Base-by-base conservation (phyloP, 2,113 vertebrate species). In the Nycticorax nycticorax region DNA sequence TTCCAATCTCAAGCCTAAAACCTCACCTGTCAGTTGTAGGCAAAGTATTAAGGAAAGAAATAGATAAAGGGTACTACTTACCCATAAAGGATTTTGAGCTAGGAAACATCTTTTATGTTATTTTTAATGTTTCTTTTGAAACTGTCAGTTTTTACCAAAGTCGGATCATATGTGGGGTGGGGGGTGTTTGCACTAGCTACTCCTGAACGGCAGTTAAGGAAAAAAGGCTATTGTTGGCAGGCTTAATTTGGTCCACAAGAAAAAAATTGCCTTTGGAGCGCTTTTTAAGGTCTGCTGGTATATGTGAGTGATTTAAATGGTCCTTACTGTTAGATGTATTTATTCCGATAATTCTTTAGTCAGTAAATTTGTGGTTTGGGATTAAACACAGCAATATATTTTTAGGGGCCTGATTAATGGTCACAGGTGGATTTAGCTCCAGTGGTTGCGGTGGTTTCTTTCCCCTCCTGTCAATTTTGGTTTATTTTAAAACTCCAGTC, bases 371-470 rank as follows among this genome's bases (percentile, higher is more conserved):
- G 85, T 71, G 86, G 63, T 92, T 93, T 93, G 93, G 77, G 63
- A 74, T 96, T 91, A 88, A 90, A 93, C 62, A 57, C 60, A n/a
- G 62, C 87, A 75, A 57, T 95, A 73, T 94, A 95, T 97, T 95
- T 94, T 97, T 92, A 95, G 87, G 81, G 73, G 39, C 12, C 27
- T 95, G 91, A 95, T 95, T 92, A 96, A 94, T 60, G 84, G 91
- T 39, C 95, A 82, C 93, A 96, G 95, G 93, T 95, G 94, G 95
- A 94, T 69, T 81, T 75, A 85, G 80, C 76, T 92, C 80, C 84
- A 75, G 93, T n/a, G 88, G 88, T 59, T 67, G 47, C 5, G 16
- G 89, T 33, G 73, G 69, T 78, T 96, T 81, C 77, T 68, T 74
- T 85, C 52, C 76, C 77, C 68, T 71, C 79, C 91, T 63, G 55